phyloP scores from a whole-genome alignment of 2,888 invertebrate genomes.

The Busseola fusca region DNA sequence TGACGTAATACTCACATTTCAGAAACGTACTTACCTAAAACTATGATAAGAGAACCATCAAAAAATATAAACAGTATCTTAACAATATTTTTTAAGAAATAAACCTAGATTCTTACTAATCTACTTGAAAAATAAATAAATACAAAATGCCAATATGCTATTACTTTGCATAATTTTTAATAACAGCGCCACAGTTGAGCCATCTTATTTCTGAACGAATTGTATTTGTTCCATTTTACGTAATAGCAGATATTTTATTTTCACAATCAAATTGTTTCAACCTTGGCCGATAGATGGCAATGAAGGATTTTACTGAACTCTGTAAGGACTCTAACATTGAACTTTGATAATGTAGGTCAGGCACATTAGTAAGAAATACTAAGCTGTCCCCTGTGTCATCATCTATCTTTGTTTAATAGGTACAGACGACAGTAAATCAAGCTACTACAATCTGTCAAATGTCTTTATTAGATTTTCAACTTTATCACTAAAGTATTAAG shows the following conservation, averaged over 20 bases:
- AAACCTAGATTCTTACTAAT: not conserved
- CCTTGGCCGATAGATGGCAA: conserved; percentile 4
- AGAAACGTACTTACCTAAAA: conserved; percentile 23
- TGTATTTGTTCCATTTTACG: not conserved
- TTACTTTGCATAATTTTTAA: not conserved
- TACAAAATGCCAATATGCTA: not conserved
- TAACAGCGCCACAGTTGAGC: not conserved
- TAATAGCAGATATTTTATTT: too few species aligned
- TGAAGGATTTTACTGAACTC: not conserved
- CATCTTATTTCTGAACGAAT: conserved; percentile 3
- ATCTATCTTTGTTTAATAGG: not conserved
- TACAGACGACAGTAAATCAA: too few species aligned
- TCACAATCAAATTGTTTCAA: not conserved
- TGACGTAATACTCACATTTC: conserved; percentile 58
- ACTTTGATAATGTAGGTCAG: not conserved
- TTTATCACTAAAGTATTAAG: too few species aligned
- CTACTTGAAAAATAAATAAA: not conserved
- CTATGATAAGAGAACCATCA: not conserved
- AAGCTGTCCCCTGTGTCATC: not conserved
- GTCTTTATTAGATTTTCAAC: too few species aligned
- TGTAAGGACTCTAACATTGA: not conserved
- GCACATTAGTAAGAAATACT: not conserved
- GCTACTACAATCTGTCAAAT: too few species aligned
- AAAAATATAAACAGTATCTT: not conserved
- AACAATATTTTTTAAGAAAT: not conserved